These are phyloP conservation scores for Cetoscarus ocellatus DNA, from an alignment of 2,797 vertebrate genomes.

Conservation along the genomic window DNA sequence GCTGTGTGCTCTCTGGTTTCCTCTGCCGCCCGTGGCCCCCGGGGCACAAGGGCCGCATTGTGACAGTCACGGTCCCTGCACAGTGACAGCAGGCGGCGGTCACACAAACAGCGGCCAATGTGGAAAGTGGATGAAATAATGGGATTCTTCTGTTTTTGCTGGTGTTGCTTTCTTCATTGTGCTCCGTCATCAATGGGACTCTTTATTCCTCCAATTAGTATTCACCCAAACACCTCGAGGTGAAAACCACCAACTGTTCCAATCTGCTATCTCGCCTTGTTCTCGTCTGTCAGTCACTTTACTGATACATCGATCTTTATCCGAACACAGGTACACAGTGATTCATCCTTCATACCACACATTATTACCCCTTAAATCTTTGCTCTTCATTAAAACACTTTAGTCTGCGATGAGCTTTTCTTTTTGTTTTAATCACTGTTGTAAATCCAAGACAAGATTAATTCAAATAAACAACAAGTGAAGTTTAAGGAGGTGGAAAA, in stretches of 20 bases:
- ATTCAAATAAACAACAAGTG: no score
- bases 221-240: constrained; percentile 74
- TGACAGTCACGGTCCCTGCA: constrained; percentile 49
- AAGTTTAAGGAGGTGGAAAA: no score
- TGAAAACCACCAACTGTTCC: constrained; percentile 59
- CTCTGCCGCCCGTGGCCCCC: constrained; percentile 43
- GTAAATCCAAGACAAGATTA: no score
- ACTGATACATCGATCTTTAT: constrained; percentile 24
- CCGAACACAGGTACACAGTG: no score
- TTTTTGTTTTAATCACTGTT: no score
- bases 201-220: constrained; percentile 83
- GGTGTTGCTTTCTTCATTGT: constrained; percentile 80
- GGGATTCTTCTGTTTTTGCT: constrained; percentile 77
- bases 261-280: neutral
- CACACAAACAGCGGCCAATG: constrained; percentile 73
- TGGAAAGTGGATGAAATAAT: constrained; percentile 79
- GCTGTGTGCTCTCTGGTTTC: constrained; percentile 48
- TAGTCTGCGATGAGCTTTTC: no score
- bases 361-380: no score
- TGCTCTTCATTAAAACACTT: no score
- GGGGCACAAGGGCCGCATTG: constrained; percentile 78
- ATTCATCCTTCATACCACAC: no score
- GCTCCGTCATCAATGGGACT: constrained; percentile 78
- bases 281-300: constrained; percentile 19
- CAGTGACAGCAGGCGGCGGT: constrained; percentile 73